Evolutionary conservation across 2,113 vertebrate genomes (phyloP).

Genomic region (Psilopogon haemacephalus): DNA sequence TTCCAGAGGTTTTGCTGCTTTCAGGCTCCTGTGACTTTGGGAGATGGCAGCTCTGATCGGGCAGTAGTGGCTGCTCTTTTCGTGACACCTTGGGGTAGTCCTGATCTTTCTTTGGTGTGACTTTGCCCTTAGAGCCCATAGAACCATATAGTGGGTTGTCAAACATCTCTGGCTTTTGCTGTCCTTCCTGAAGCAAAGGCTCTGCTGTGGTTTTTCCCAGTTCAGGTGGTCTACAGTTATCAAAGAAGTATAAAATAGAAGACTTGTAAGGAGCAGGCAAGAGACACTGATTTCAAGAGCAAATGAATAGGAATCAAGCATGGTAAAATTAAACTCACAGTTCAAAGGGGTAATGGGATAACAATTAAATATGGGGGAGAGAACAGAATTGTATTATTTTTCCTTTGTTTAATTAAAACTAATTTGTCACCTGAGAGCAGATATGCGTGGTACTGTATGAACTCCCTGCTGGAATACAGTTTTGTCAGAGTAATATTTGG

Average conservation of each 20-base stretch:
- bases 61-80: slow-evolving; percentile 74
- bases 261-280: background rate
- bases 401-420: background rate
- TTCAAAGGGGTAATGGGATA: background rate
- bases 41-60: slow-evolving; percentile 70
- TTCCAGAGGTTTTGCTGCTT: slow-evolving; percentile 48
- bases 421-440: background rate
- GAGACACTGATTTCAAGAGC: background rate
- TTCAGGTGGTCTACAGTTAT: slow-evolving; percentile 43
- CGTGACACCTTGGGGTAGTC: slow-evolving; percentile 65
- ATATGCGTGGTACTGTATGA: background rate
- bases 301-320: background rate
- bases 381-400: background rate
- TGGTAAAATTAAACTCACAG: background rate
- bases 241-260: background rate
- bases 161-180: slow-evolving; percentile 85
- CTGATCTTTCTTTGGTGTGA: slow-evolving; percentile 76
- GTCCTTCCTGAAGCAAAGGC: slow-evolving; percentile 53
- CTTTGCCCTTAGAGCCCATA: slow-evolving; percentile 70
- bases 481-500: background rate
- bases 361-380: background rate
- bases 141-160: slow-evolving; percentile 93
- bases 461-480: background rate
- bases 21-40: slow-evolving; percentile 79
- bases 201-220: slow-evolving; percentile 55